Conservation (phyloP, 1,140 invertebrate species). For the Drosophila ananassae region DNA sequence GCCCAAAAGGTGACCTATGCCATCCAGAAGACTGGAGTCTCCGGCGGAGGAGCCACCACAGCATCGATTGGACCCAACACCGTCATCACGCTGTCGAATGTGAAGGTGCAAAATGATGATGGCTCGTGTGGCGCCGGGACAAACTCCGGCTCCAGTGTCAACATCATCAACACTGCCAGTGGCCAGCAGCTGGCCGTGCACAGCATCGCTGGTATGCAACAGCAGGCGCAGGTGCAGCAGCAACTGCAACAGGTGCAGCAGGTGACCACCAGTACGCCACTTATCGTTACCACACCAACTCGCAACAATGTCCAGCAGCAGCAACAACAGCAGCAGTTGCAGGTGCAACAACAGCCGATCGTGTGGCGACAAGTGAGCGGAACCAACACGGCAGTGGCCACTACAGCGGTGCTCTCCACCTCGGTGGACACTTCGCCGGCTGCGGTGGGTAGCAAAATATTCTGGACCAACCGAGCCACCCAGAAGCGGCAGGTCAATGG, state of each 20-base stretch:
- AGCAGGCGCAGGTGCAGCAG: constrained; percentile 49
- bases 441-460: constrained; percentile 72
- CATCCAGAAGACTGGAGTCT: constrained; percentile 62
- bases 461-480: constrained; percentile 70
- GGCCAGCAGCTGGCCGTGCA: constrained; percentile 79
- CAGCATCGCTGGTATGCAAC: constrained; percentile 70
- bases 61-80: constrained; percentile 70
- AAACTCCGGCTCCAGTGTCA: constrained; percentile 57
- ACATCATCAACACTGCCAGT: constrained; percentile 77
- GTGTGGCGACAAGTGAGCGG: constrained; percentile 79
- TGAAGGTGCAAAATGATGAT: constrained; percentile 72
- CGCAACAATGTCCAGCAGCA: constrained; percentile 70
- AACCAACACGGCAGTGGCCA: constrained; percentile 70
- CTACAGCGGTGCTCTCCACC: constrained; percentile 65
- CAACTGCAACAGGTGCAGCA: constrained; percentile 46
- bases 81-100: constrained; percentile 78
- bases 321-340: constrained; percentile 60
- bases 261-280: constrained; percentile 50
- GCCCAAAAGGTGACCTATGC: constrained; percentile 75
- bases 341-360: constrained; percentile 68
- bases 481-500: constrained; percentile 78
- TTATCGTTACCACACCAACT: constrained; percentile 67
- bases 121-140: constrained; percentile 23
- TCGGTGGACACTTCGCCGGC: constrained; percentile 58
- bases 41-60: constrained; percentile 27